Base-by-base conservation (phyloP, 2,113 vertebrate species). In the Atherinomorus stipes region DNA sequence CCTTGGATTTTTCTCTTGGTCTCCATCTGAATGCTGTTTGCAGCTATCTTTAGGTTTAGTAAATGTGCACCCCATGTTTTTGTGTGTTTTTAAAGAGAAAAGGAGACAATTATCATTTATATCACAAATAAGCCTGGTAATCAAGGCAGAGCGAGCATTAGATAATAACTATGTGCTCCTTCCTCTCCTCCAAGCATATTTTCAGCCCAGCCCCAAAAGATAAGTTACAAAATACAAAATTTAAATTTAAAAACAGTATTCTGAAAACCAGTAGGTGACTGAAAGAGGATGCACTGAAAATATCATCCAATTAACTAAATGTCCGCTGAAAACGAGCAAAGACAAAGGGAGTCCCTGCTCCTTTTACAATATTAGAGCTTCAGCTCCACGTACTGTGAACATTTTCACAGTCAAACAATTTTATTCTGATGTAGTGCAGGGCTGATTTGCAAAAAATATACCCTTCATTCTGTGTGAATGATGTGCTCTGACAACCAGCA, bases 401-500 rank as follows among this genome's bases (percentile, higher is more conserved):
- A 62, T 50, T 68, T 73, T 28, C 45, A 37, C 1, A 0, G 22
- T 37, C 66, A 47, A 18, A 49, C 13, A 9, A 58, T 69, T 68
- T 78, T 37, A 31, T 47, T 45, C 52, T 64, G 72, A 83, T 28
- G 50, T 18, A 34, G 38, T 51, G 45, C 45, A 7, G 11, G 80
- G 44, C 63, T 38, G 40, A 49, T 62, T 56, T 45, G 40, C 79
- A 74, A 78, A 87, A n/a, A 82, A 87, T 72, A 61, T 50, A 15
- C 18, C 64, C 28, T 72, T 73, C 82, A 15, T 50, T 26, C 76
- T 74, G 59, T 31, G 63, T 69, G 40, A 69, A 57, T 22, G 40
- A 58, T 34, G 58, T 64, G 77, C 78, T 59, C 51, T 44, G 73
- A 82, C 71, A 83, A 79, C 81, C 84, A 74, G 64, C 67, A 54